A percentile compares a stretch with the other conserved stretches of the same genome.
Evolutionary conservation across 2,797 vertebrate species (phyloP).

Genomic region (Chloroceryle inda): DNA sequence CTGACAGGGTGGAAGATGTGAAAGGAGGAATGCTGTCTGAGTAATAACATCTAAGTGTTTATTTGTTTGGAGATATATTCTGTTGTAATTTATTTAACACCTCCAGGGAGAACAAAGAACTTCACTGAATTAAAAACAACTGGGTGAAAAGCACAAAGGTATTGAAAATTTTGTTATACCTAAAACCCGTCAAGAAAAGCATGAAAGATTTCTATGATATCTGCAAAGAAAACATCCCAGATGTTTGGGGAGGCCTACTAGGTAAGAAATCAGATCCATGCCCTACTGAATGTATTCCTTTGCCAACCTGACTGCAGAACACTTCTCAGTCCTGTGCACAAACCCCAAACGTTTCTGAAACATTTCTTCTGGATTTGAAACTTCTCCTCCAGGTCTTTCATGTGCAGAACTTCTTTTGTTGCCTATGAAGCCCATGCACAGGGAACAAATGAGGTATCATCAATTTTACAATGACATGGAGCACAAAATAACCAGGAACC

Average conservation of each 20-base stretch:
- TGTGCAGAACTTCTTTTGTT: neutral
- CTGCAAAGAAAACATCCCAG: neutral
- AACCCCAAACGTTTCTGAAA: neutral
- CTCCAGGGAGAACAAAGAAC: neutral
- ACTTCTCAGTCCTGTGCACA: neutral
- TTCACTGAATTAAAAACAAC: neutral
- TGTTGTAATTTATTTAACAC: neutral
- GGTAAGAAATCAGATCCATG: slow-evolving; percentile 38
- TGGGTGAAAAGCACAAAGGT: neutral
- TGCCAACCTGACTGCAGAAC: slow-evolving; percentile 28
- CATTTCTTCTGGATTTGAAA: neutral
- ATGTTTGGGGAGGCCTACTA: slow-evolving; percentile 2
- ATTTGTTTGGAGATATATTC: neutral
- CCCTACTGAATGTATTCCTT: neutral
- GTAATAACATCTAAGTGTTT: neutral
- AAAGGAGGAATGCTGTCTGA: neutral
- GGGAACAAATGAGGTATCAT: neutral
- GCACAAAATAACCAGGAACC: neutral
- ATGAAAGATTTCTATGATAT: neutral
- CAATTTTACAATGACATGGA: neutral
- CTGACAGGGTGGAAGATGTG: neutral
- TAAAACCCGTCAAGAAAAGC: neutral
- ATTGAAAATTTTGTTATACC: neutral
- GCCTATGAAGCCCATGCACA: neutral
- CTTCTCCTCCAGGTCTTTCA: neutral